Evolutionary conservation across 2,797 vertebrate genomes (phyloP).

Genomic region (Zonotrichia albicollis): DNA sequence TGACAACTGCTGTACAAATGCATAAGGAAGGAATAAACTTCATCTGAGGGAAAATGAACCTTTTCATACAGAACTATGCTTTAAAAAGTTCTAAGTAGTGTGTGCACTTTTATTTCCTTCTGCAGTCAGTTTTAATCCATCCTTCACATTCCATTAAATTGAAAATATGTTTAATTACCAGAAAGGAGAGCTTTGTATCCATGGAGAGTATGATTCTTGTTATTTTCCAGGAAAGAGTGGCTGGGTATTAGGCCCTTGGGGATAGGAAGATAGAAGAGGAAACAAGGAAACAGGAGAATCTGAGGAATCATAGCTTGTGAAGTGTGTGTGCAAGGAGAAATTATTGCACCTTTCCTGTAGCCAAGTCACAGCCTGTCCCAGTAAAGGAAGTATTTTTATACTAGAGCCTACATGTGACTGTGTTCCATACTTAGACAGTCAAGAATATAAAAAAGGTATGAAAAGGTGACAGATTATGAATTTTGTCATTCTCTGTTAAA

Average conservation of each 20-base stretch:
- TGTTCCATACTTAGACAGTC: not conserved
- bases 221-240: not conserved
- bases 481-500: not conserved
- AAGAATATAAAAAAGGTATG: not conserved
- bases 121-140: not conserved
- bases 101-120: not conserved
- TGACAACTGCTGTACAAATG: not conserved
- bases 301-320: not conserved
- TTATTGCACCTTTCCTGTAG: not conserved
- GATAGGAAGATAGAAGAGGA: not conserved
- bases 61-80: not conserved
- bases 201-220: not conserved
- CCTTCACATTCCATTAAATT: not conserved
- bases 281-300: not conserved
- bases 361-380: not conserved
- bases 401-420: not conserved
- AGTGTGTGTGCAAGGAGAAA: not conserved
- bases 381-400: not conserved
- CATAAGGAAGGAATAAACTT: not conserved
- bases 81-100: not conserved
- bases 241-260: not conserved
- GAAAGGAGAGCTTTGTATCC: not conserved
- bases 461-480: not conserved
- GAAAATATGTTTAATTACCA: slow-evolving; percentile 18
- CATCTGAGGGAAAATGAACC: not conserved